A percentile compares a stretch with the other conserved stretches of the same genome.
Conservation (phyloP, 2,797 vertebrate genomes). For the Astyanax mexicanus region DNA sequence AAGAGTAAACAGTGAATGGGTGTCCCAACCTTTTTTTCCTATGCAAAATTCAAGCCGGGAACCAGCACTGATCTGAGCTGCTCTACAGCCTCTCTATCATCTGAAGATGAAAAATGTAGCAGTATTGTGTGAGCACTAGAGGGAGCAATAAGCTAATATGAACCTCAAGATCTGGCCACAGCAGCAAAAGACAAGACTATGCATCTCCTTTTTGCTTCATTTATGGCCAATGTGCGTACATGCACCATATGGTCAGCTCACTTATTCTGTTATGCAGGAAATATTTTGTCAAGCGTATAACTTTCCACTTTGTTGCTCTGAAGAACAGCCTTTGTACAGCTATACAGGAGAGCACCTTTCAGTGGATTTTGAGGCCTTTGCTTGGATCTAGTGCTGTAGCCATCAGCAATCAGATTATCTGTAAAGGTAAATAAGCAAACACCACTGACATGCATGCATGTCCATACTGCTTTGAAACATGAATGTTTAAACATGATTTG, state of each 20-base stretch:
- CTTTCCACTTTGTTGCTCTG: no score
- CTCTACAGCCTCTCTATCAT: background rate
- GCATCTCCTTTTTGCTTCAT: background rate
- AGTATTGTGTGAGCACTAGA: background rate
- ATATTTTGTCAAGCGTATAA: no score
- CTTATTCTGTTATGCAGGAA: background rate
- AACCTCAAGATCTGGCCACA: background rate
- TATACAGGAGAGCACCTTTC: no score
- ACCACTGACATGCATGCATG: no score
- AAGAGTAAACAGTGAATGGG: no score
- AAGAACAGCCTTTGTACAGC: background rate
- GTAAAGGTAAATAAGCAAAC: no score
- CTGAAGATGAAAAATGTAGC: background rate
- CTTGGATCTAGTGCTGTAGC: no score
- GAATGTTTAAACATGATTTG: no score
- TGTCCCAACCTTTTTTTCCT: no score
- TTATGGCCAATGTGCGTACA: background rate
- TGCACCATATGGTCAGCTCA: background rate
- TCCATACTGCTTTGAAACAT: no score
- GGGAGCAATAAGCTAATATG: background rate
- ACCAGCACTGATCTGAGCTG: constrained; percentile 27
- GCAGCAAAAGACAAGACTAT: background rate
- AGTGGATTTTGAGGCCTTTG: no score
- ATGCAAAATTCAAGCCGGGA: constrained; percentile 41
- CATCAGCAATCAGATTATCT: no score